Evolutionary conservation across 1,140 invertebrate genomes (phyloP), one percentile per base, ranked within the genome.

Genomic region (Scaptomyza hsui): DNA sequence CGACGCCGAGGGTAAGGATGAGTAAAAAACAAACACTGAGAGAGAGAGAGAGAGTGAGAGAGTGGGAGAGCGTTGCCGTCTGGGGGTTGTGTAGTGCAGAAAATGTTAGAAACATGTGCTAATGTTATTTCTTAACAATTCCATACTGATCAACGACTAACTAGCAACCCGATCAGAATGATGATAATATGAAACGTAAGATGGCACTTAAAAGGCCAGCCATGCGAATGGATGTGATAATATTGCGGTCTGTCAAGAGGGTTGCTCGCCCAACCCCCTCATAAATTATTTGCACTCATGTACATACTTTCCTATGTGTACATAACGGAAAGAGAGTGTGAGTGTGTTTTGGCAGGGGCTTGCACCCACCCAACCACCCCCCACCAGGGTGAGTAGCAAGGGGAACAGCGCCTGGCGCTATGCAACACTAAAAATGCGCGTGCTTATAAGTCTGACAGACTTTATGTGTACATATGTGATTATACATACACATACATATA

Each of bases 391-490:
- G 32, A 37, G 32, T 37, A 37, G 32, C 39, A 65, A 29, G 62
- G 29, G 21, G 32, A 42, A 45, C 72, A 74, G 55, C 72, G 74
- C 81, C 81, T 78, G 70, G 52, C 67, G 81, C 82, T 88, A 88
- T 88, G 82, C 82, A 88, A 89, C 82, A 88, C 82, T 88, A 81
- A 88, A 88, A 88, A 88, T 82, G 67, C 76, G 79, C 71, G 79
- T 70, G 59, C 64, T 73, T 68, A 53, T 61, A 61, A 68, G 63
- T 67, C 48, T 61, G 63, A 35, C 47, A 68, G 63, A 55, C 63
- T 55, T 26, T 67, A 47, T 60, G 35, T 70, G 51, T 63, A 37
- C 3, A 59, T 29, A n/a, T 37, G 32, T 37, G 32, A n/a, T 37
- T 59, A 44, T 44, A 45, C 35, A 37, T 24, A 32, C 44, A 19